Percentiles rank a stretch among this genome's conserved stretches.
phyloP scores from a whole-genome alignment of 1,140 invertebrate genomes.

The Drosophila obscura region DNA sequence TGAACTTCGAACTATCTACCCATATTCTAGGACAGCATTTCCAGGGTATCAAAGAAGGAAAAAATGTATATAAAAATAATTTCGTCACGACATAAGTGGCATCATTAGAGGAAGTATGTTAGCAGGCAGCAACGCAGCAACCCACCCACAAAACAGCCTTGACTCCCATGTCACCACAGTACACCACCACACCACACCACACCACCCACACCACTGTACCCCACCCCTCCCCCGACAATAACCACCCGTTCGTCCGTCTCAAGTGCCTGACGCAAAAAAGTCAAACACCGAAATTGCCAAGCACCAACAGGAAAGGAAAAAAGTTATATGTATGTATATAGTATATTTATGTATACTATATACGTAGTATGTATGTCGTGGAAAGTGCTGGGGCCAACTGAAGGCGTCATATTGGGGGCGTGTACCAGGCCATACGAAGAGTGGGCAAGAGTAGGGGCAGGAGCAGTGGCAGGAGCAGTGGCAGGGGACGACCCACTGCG shows the following conservation, averaged over 20 bases:
- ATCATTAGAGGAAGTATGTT: slow-evolving; percentile 78
- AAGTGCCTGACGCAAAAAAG: slow-evolving; percentile 76
- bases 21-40: background rate
- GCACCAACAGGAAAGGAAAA: slow-evolving; percentile 47
- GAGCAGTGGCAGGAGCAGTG: background rate
- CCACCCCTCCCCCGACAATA: background rate
- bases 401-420: slow-evolving; percentile 47
- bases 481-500: slow-evolving; percentile 26
- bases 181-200: background rate
- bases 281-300: slow-evolving; percentile 76
- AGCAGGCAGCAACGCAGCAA: slow-evolving; percentile 15
- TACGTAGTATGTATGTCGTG: slow-evolving; percentile 29
- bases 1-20: background rate
- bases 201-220: too few species aligned
- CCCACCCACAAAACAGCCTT: slow-evolving; percentile 32
- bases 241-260: slow-evolving; percentile 46
- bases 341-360: slow-evolving; percentile 21
- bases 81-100: slow-evolving; percentile 82
- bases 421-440: slow-evolving; percentile 6
- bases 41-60: slow-evolving; percentile 50
- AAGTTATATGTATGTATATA: slow-evolving; percentile 26
- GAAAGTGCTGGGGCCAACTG: slow-evolving; percentile 29
- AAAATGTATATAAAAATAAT: slow-evolving; percentile 74
- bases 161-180: slow-evolving; percentile 15
- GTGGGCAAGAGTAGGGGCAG: background rate